A percentile compares a stretch with the other conserved stretches of the same genome.
Evolutionary conservation across 2,113 vertebrate genomes (phyloP).

Genomic region (Phyllostomus discolor): DNA sequence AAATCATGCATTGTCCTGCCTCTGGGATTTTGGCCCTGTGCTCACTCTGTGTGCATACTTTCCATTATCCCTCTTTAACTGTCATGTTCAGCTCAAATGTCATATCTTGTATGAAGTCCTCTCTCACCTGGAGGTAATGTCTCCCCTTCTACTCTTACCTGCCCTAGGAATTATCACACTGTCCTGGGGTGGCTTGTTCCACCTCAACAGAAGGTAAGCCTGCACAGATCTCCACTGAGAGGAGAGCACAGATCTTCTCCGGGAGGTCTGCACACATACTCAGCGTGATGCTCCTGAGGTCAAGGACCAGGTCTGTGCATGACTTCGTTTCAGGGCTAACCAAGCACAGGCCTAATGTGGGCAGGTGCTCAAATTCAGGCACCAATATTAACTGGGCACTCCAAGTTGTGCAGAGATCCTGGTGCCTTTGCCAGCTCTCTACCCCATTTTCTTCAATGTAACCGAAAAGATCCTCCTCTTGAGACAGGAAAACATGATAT

Average conservation of each 20-base stretch:
- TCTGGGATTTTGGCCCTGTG: not conserved
- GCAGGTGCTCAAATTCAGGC: not conserved
- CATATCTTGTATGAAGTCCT: not conserved
- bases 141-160: not conserved
- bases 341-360: not conserved
- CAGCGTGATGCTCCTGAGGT: not conserved
- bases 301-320: not conserved
- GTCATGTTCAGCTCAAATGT: not conserved
- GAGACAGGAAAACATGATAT: too few species aligned
- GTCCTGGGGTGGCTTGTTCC: not conserved
- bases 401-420: too few species aligned
- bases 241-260: too few species aligned
- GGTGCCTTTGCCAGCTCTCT: not conserved
- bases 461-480: not conserved
- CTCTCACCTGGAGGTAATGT: not conserved
- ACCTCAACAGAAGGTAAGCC: not conserved
- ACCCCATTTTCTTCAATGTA: rapidly evolving
- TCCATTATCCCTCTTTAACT: not conserved
- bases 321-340: not conserved
- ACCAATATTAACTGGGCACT: not conserved
- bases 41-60: not conserved
- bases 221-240: not conserved
- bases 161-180: not conserved
- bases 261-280: too few species aligned
- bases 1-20: not conserved